Base-by-base conservation (phyloP, 2,113 vertebrate species). In the Sigmodon hispidus region DNA sequence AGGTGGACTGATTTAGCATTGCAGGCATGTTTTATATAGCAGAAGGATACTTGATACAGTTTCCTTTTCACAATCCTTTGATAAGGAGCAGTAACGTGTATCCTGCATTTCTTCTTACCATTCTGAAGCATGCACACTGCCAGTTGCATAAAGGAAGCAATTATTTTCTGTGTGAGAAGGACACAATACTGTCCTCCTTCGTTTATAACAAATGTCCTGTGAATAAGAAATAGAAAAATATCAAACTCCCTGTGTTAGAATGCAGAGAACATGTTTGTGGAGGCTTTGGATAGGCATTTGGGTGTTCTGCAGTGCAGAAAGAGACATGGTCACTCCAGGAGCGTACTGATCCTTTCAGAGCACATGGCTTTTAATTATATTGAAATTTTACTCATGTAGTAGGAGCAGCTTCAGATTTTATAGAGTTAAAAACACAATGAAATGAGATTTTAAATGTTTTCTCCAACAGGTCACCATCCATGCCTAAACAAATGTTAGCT, bases 191-290 rank as follows among this genome's bases (percentile, higher is more conserved):
- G 67, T 79, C 76, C 55, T 92, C 69, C 84, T 73, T 90, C 57
- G 48, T 93, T 90, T 36, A 22, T 43, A 83, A 59, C 72, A 57
- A 91, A 90, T 72, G 59, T 93, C 50, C 36, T 90, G 9, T 45
- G 61, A 88, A 22, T 84, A 81, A 61, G 50, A 93, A 96, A 75
- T 21, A 22, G 40, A 90, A 93, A 16, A 86, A 65, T 16, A 73
- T 87, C 87, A 72, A 90, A 96, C 91, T 94, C 67, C 40, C 63
- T 83, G 15, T 17, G 86, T 86, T 93, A 43, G 45, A 96, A 97
- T 92, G n/a, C 89, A 89, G 83, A 89, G 83, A 84, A 36, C 5
- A 7, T 52, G 48, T 95, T 95, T 92, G 63, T 52, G 22, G 21
- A 59, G 70, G 76, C 34, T 87, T 3, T 52, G 36, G 34, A 31